Evolutionary conservation across 1,140 invertebrate species (phyloP).

Genomic region (Globodera rostochiensis): DNA sequence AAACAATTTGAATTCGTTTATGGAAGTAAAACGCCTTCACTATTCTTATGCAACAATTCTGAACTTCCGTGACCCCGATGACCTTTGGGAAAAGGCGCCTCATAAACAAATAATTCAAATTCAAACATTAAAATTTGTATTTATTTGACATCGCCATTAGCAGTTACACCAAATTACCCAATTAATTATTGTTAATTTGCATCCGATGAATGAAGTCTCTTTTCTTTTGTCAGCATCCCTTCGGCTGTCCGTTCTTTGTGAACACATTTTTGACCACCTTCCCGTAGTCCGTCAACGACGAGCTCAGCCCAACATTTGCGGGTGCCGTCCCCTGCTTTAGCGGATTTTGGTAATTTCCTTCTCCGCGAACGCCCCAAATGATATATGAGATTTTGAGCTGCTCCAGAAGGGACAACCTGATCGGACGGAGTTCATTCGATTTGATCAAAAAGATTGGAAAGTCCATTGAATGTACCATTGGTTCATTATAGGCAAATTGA

Average conservation of each 20-base stretch:
- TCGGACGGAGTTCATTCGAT: background rate
- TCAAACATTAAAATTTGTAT: no score
- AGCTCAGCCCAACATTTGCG: conserved; percentile 20
- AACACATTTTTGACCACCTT: conserved; percentile 24
- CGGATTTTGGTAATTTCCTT: conserved; percentile 20
- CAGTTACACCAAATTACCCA: no score
- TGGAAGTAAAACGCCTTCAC: no score
- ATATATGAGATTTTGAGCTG: conserved; percentile 30
- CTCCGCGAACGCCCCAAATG: conserved; percentile 29
- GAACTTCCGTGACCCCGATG: no score
- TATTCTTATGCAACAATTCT: no score
- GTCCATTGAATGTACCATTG: conserved; percentile 3
- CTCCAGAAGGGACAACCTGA: conserved; percentile 35
- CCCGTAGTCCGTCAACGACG: conserved; percentile 16
- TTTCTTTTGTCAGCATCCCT: background rate
- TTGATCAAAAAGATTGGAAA: background rate
- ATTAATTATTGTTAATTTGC: no score
- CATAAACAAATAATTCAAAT: no score
- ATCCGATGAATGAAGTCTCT: no score
- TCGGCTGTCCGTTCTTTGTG: background rate
- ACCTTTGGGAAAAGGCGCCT: no score
- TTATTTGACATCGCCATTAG: no score
- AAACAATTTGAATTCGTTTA: background rate
- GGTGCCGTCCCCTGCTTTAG: conserved; percentile 15
- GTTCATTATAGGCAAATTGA: conserved; percentile 19